Evolutionary conservation across 2,888 invertebrate genomes (phyloP), one percentile per base, ranked within the genome.

Genomic region (Andricus quercusramuli): DNA sequence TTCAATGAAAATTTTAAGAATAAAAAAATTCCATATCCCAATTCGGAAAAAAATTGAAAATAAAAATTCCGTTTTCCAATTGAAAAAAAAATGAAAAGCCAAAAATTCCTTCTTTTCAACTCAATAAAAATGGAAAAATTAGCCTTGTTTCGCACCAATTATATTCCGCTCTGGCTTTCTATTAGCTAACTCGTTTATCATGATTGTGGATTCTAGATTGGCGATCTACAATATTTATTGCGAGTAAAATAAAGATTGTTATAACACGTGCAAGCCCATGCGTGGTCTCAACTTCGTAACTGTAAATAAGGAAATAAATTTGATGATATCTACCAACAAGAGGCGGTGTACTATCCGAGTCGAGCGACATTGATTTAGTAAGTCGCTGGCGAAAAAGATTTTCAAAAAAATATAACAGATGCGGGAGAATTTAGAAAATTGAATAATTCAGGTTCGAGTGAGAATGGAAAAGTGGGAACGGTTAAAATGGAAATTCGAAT

Each of bases 281-380:
- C 56, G 74, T 74, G 70, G 51, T 56, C 70, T 70, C 25, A 13
- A 70, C 70, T 51, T 70, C 51, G 29, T 70, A 74, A 74, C 74
- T 74, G 74, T 74, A 74, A 74, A 74, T 74, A 74, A 74, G 74
- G 51, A 74, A 74, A 74, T 74, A 74, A 74, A 74, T 74, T 74
- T 74, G 74, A 74, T 74, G 74, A 74, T 74, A 74, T 74, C 74
- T 74, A n/a, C 32, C 29, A 56, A 74, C 74, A 74, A 74, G 74
- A 74, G 74, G 56, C 56, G 56, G 74, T 51, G 74, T 74, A 56
- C 56, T 51, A 74, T 74, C 51, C 74, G 29, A 51, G 32, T 74
- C 56, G 20, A 32, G 51, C 56, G 74, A 74, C 74, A 74, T 74
- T 74, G 74, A 74, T 74, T 74, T 74, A 74, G 51, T 74, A 74